These are phyloP conservation scores for Tiliacea citrago DNA, from an alignment of 2,888 invertebrate species.

Conservation along the genomic window DNA sequence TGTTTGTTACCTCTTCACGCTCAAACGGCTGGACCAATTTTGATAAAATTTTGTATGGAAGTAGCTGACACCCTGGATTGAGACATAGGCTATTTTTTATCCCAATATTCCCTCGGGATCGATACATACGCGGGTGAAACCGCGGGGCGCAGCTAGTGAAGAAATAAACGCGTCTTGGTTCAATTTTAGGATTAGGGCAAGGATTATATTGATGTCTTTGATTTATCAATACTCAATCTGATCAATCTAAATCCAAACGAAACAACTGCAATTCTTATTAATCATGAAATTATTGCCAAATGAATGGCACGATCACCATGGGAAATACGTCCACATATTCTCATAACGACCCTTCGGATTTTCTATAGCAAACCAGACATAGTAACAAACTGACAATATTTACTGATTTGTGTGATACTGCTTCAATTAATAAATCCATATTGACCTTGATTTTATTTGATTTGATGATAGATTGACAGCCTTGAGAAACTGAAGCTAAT, in stretches of 20 bases:
- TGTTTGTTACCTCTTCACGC: no score
- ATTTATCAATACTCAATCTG: not conserved
- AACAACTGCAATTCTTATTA: not conserved
- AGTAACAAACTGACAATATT: slow-evolving; percentile 13
- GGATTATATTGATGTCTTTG: not conserved
- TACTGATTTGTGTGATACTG: not conserved
- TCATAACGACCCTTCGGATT: not conserved
- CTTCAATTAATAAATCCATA: not conserved
- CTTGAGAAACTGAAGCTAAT: slow-evolving; percentile 22
- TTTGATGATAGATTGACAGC: no score
- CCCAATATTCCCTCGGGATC: no score
- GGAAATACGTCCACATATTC: slow-evolving; percentile 27
- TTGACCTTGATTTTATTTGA: slow-evolving; percentile 6
- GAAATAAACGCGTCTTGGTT: not conserved
- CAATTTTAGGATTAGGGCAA: not conserved
- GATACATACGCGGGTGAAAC: no score
- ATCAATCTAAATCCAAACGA: not conserved
- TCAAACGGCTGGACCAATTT: no score
- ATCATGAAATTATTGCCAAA: slow-evolving; percentile 10
- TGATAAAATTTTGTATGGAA: no score
- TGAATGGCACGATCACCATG: not conserved
- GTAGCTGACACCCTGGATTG: no score
- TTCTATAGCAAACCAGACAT: slow-evolving; percentile 12
- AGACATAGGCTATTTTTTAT: no score
- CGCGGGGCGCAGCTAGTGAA: no score